Conservation (phyloP, 2,797 vertebrate genomes). For the Danio tinwini region DNA sequence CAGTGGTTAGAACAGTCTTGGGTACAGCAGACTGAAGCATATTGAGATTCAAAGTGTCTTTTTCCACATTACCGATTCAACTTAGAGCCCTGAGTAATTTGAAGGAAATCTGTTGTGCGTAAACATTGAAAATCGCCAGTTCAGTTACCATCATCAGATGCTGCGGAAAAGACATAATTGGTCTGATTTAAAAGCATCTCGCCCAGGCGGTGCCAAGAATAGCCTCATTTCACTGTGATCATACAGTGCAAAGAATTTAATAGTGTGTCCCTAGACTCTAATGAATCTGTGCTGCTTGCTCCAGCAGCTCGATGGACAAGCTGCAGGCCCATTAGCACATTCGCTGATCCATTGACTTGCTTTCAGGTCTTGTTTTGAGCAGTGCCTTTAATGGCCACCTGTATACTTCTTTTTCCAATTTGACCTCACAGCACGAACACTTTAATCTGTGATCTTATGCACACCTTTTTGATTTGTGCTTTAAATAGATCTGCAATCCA, state of each 20-base stretch:
- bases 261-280: constrained; percentile 40
- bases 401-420: constrained; percentile 11
- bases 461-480: not conserved
- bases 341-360: constrained; percentile 23
- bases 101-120: constrained; percentile 8
- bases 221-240: constrained; percentile 42
- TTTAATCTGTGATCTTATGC: not conserved
- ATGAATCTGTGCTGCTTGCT: constrained; percentile 31
- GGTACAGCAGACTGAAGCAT: not conserved
- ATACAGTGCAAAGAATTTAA: constrained; percentile 31
- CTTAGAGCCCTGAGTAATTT: not conserved
- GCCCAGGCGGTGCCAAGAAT: constrained; percentile 19
- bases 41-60: not conserved
- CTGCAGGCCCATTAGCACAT: constrained; percentile 38
- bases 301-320: constrained; percentile 24
- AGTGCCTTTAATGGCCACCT: not conserved
- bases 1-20: not conserved
- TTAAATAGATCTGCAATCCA: not conserved
- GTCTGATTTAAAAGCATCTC: constrained; percentile 40
- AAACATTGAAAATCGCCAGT: constrained; percentile 9
- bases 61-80: constrained; percentile 10
- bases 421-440: not conserved
- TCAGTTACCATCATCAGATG: not conserved
- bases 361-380: not conserved
- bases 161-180: constrained; percentile 19